A percentile compares a stretch with the other conserved stretches of the same genome.
Evolutionary conservation across 30 jellyfish, hydroid and myxozoan genomes (phyloP).

Genomic region (Catostylus mosaicus): DNA sequence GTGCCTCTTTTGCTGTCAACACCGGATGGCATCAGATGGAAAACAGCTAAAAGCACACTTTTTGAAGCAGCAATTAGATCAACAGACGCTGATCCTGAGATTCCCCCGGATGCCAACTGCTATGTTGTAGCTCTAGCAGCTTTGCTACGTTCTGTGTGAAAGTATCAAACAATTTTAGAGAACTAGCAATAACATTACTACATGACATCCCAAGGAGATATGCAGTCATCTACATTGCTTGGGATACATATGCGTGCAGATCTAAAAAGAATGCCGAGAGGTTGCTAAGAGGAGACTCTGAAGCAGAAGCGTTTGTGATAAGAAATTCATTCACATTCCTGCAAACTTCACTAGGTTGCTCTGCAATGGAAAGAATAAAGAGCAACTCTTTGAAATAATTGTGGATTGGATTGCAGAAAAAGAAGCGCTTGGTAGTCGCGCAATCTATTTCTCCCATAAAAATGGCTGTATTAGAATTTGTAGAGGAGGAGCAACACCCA

Average conservation of each 20-base stretch:
- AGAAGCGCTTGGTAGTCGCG: neutral
- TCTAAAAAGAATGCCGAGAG: constrained; percentile 32
- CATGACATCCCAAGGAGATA: neutral
- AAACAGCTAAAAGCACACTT: constrained; percentile 56
- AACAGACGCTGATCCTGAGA: constrained; percentile 3
- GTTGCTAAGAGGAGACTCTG: constrained; percentile 2
- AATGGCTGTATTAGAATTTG: neutral
- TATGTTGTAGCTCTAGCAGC: constrained; percentile 37
- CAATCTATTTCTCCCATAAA: neutral
- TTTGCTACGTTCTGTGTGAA: neutral
- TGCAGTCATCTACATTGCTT: neutral
- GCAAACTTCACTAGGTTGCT: constrained; percentile 10
- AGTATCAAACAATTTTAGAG: constrained; percentile 15
- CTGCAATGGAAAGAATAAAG: constrained; percentile 46
- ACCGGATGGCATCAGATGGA: constrained; percentile 24
- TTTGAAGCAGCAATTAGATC: constrained; percentile 31
- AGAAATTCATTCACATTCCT: constrained; percentile 15
- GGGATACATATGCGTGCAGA: constrained; percentile 20
- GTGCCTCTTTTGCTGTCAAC: constrained; percentile 30
- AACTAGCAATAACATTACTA: constrained; percentile 4
- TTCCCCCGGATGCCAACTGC: constrained; percentile 20
- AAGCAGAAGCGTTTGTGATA: constrained; percentile 1
- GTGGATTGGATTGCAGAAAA: constrained; percentile 8
- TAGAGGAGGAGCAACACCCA: neutral
- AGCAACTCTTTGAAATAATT: constrained; percentile 24